A percentile compares a stretch with the other conserved stretches of the same genome.
These are phyloP conservation scores for Arrhopalites spinosus DNA, from an alignment of 2,888 invertebrate species.

Conservation along the genomic window DNA sequence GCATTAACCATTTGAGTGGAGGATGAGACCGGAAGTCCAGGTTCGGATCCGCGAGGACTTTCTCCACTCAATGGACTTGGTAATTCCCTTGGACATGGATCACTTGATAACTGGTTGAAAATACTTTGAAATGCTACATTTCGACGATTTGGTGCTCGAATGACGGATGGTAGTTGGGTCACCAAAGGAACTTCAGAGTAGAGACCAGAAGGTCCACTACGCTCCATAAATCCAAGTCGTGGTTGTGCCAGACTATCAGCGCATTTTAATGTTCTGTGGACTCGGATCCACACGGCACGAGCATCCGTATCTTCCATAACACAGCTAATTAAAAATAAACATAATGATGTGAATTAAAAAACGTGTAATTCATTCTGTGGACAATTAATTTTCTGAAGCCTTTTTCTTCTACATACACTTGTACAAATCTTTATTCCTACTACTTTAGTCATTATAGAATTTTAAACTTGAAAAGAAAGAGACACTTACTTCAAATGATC, in stretches of 20 bases:
- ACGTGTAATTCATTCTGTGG: no score
- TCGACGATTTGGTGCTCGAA: conserved; percentile 45
- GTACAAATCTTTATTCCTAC: no score
- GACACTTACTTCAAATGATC: conserved; percentile 42
- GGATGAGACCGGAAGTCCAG: conserved; percentile 34
- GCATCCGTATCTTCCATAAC: conserved; percentile 32
- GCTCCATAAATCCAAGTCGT: conserved; percentile 39
- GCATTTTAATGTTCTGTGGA: conserved; percentile 41
- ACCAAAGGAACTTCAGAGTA: conserved; percentile 35
- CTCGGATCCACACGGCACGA: conserved; percentile 36
- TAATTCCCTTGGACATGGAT: background rate
- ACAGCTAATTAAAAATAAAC: conserved; percentile 15
- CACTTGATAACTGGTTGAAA: conserved; percentile 36
- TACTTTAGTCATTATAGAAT: no score
- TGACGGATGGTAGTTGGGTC: background rate
- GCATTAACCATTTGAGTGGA: conserved; percentile 7
- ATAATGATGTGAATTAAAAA: no score
- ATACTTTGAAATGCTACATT: conserved; percentile 55
- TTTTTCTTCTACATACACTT: no score
- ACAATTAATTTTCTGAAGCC: no score
- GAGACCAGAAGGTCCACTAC: conserved; percentile 33
- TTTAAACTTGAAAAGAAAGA: background rate
- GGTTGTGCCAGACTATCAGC: conserved; percentile 39
- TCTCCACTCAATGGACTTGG: conserved; percentile 26
- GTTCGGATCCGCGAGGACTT: conserved; percentile 28